Percentiles rank a stretch among this genome's conserved stretches.
These are phyloP conservation scores for Heliconius charithonia DNA, from an alignment of 2,888 invertebrate species.

Conservation along the genomic window DNA sequence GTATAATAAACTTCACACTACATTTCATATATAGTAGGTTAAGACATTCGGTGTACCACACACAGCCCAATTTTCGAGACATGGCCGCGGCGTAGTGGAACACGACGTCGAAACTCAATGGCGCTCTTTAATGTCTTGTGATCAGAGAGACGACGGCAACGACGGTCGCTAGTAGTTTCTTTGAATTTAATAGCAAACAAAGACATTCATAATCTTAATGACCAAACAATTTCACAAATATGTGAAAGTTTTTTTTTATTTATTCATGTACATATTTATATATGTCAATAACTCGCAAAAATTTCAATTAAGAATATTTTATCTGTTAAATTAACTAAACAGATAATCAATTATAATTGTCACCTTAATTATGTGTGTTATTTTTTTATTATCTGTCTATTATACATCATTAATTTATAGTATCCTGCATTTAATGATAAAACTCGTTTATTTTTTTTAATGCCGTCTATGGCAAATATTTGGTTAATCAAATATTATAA, in stretches of 20 bases:
- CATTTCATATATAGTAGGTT: no score
- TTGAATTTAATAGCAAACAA: not conserved
- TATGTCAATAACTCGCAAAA: slow-evolving; percentile 14
- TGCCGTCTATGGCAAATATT: slow-evolving; percentile 11
- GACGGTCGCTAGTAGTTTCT: not conserved
- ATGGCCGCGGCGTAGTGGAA: no score
- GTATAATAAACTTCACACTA: no score
- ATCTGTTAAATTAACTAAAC: slow-evolving; percentile 24
- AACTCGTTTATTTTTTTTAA: slow-evolving; percentile 37
- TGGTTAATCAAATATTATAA: slow-evolving; percentile 29
- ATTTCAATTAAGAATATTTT: slow-evolving; percentile 28
- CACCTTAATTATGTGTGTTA: slow-evolving; percentile 26
- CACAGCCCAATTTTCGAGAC: no score
- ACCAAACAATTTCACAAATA: not conserved
- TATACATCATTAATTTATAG: slow-evolving; percentile 29
- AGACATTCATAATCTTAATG: not conserved
- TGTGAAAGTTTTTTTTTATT: slow-evolving; percentile 24
- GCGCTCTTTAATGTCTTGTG: no score
- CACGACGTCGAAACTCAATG: no score
- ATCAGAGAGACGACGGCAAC: no score
- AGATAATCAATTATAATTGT: slow-evolving; percentile 24
- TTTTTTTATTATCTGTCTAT: slow-evolving; percentile 16
- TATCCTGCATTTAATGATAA: slow-evolving; percentile 45
- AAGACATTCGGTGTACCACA: no score
- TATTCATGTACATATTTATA: no score